Evolutionary conservation across 2,113 vertebrate genomes (phyloP), one percentile per base, ranked within the genome.

Genomic region (Lampris megalopsis): DNA sequence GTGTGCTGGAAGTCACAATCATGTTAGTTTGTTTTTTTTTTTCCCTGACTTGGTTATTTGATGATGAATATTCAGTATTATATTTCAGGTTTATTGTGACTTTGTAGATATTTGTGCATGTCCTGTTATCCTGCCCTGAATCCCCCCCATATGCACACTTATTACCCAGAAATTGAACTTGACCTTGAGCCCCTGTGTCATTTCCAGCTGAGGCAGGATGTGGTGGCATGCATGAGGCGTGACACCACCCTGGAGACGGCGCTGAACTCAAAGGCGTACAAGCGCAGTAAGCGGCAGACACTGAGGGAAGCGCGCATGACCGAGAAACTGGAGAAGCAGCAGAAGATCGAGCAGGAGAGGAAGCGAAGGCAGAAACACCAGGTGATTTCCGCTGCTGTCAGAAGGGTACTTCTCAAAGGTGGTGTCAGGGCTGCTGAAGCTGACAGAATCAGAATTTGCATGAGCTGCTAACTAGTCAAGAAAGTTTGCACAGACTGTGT

Each of bases 311-410:
- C 98, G 0, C 96, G 98, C 53, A 99, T 99, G 97, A 99, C 98
- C 0, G 98, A 99, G 90, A 99, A 99, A 57, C 94, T 99, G 75
- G 98, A 99, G 89, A 99, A 99, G 72, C 98, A 99, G 89, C 98
- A 99, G 93, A 99, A 99, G 93, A 97, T 99, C 0, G 98, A 99
- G 53, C 98, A 99, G 81, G 98, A 99, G 78, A 95, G 97, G 78
- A 99, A 99, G 59, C 96, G 98, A 1, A 87, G 97, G n/a, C 98
- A 99, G 90, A 99, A 99, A 77, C 98, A 99, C 81, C 98, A 99
- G 97, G 98, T 99, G 70, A 71, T 4, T 5, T 2, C 37, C 24
- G 2, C 7, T 9, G 1, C 2, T 40, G 35, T 50, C 11, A 64
- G 43, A 7, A 5, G 43, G 43, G 43, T 4, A 45, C 24, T 45